These are phyloP conservation scores for Spodoptera littoralis DNA, from an alignment of 2,888 invertebrate species.

Conservation along the genomic window DNA sequence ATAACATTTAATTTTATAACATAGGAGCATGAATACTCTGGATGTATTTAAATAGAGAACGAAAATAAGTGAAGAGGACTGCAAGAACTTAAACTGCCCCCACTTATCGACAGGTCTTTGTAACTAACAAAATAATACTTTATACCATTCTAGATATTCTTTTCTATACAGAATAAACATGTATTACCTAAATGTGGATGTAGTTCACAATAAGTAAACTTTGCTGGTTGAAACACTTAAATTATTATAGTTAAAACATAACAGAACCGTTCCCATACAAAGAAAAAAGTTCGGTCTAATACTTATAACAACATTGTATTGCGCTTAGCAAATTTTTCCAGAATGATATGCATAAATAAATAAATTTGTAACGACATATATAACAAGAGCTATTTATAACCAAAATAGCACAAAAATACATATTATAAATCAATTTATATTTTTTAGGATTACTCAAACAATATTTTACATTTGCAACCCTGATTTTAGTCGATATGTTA, in stretches of 20 bases:
- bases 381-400: no score
- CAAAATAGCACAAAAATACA: no score
- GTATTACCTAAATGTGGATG: no score
- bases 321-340: neutral
- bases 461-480: neutral
- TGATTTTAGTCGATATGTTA: neutral
- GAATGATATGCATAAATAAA: constrained; percentile 24
- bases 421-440: no score
- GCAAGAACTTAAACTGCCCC: constrained; percentile 1
- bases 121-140: no score
- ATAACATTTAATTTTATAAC: constrained; percentile 5
- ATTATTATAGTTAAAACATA: no score
- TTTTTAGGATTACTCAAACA: no score
- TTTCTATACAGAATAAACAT: no score
- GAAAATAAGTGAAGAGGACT: neutral
- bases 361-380: constrained; percentile 6
- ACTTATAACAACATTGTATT: constrained; percentile 9
- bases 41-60: constrained; percentile 2
- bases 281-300: neutral
- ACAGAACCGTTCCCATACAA: no score
- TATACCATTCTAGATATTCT: no score
- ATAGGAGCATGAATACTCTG: constrained; percentile 11
- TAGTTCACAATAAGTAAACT: no score
- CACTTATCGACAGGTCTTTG: neutral
- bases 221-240: no score